These are phyloP conservation scores for Athrips mouffetella DNA, from an alignment of 2,888 invertebrate genomes.

Conservation along the genomic window DNA sequence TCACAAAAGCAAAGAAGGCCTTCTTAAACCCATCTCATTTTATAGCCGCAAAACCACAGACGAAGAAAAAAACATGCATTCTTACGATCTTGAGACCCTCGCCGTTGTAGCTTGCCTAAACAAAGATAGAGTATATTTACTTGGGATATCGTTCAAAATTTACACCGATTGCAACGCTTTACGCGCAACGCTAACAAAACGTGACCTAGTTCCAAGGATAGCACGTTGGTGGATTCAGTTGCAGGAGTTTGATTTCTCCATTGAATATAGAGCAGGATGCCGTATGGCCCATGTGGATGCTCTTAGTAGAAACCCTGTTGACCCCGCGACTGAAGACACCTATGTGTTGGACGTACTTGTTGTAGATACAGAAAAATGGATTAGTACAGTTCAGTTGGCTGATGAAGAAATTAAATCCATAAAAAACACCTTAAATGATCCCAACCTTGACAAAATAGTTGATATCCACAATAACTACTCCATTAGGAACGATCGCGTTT, in stretches of 20 bases:
- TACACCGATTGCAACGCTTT: conserved; percentile 25
- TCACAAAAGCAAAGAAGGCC: not conserved
- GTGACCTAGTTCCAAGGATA: conserved; percentile 24
- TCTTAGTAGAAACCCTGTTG: conserved; percentile 3
- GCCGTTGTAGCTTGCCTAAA: conserved; percentile 19
- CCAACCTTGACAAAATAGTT: not conserved
- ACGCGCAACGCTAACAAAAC: conserved; percentile 22
- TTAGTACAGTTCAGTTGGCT: conserved; percentile 13
- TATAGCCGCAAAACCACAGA: conserved; percentile 13
- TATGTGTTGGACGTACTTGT: conserved; percentile 4
- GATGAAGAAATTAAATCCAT: conserved; percentile 15
- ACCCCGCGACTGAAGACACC: not conserved
- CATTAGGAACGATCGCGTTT: not conserved
- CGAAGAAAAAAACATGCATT: conserved; percentile 23
- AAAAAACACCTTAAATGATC: not conserved
- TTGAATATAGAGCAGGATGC: not conserved
- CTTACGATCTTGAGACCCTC: conserved; percentile 28
- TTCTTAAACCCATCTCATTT: conserved; percentile 4
- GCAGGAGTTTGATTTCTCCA: conserved; percentile 16
- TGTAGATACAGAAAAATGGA: conserved; percentile 5
- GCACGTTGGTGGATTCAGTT: conserved; percentile 24
- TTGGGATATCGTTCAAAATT: conserved; percentile 24
- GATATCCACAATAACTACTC: not conserved
- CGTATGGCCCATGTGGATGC: conserved; percentile 9
- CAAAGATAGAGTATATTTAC: conserved; percentile 24